Percentiles rank a stretch among this genome's conserved stretches.
phyloP scores from a whole-genome alignment of 2,113 vertebrate genomes.

The Suncus etruscus region DNA sequence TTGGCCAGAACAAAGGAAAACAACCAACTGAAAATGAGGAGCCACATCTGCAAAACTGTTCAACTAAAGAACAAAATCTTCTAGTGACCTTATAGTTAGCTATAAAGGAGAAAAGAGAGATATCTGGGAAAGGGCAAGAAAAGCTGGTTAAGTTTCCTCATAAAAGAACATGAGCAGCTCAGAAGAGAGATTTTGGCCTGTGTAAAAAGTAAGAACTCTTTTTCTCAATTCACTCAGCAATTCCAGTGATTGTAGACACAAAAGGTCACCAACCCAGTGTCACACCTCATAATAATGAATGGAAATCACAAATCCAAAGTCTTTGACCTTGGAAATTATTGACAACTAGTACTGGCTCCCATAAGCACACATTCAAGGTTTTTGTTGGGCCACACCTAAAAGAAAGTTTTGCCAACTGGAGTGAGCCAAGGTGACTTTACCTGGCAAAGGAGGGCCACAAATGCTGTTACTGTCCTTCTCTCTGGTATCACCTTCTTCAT shows the following conservation, averaged over 20 bases:
- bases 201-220: neutral
- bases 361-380: neutral
- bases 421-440: neutral
- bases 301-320: neutral
- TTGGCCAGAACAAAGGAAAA: constrained; percentile 37
- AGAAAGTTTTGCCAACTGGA: neutral
- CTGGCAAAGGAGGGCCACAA: neutral
- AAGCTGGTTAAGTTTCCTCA: constrained; percentile 45
- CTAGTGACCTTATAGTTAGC: neutral
- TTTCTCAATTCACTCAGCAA: neutral
- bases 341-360: neutral
- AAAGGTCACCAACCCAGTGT: neutral
- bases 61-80: constrained; percentile 40
- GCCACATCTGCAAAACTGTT: constrained; percentile 46
- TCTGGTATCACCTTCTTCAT: neutral
- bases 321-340: neutral
- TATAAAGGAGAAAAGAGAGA: constrained; percentile 32
- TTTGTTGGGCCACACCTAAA: neutral
- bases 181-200: neutral
- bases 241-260: neutral
- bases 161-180: constrained; percentile 9
- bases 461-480: neutral
- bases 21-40: constrained; percentile 2
- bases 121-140: constrained; percentile 17
- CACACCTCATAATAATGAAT: neutral